Evolutionary conservation across 2,888 invertebrate genomes (phyloP).

Genomic region (Himalopsyche anomala): DNA sequence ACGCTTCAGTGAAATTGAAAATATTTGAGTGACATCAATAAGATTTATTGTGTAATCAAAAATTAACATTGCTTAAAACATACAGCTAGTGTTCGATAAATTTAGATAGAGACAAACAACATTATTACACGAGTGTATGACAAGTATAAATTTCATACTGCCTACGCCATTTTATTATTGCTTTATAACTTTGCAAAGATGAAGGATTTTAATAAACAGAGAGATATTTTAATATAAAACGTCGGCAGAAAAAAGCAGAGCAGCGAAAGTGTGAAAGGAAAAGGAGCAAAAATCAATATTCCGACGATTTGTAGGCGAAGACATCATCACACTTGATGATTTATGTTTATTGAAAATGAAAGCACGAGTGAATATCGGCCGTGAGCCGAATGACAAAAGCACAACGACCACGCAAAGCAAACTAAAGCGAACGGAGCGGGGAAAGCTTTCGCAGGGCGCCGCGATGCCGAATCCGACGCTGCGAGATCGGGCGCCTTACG

Average conservation of each 20-base stretch:
- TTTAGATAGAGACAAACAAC: too few relatives aligned
- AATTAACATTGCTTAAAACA: too few relatives aligned
- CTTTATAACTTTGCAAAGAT: too few relatives aligned
- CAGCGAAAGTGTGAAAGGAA: neutral
- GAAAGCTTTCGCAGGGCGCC: neutral
- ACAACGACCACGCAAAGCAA: slow-evolving; percentile 1
- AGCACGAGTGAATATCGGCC: slow-evolving; percentile 40
- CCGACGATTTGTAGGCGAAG: slow-evolving; percentile 32
- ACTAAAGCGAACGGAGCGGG: neutral
- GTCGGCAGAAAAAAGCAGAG: neutral
- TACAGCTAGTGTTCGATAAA: too few relatives aligned
- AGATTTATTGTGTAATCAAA: too few relatives aligned
- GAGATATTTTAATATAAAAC: neutral
- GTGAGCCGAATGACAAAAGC: slow-evolving; percentile 38
- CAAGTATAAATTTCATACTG: too few relatives aligned
- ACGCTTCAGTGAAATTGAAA: too few relatives aligned
- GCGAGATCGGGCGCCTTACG: neutral
- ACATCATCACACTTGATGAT: slow-evolving; percentile 47
- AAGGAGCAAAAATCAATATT: slow-evolving; percentile 39
- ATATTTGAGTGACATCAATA: too few relatives aligned
- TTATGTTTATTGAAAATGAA: slow-evolving; percentile 51
- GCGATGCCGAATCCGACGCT: neutral
- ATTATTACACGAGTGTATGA: too few relatives aligned
- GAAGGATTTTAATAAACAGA: too few relatives aligned
- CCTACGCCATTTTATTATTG: too few relatives aligned